phyloP scores from a whole-genome alignment of 2,888 invertebrate species.

The Entomobrya proxima region DNA sequence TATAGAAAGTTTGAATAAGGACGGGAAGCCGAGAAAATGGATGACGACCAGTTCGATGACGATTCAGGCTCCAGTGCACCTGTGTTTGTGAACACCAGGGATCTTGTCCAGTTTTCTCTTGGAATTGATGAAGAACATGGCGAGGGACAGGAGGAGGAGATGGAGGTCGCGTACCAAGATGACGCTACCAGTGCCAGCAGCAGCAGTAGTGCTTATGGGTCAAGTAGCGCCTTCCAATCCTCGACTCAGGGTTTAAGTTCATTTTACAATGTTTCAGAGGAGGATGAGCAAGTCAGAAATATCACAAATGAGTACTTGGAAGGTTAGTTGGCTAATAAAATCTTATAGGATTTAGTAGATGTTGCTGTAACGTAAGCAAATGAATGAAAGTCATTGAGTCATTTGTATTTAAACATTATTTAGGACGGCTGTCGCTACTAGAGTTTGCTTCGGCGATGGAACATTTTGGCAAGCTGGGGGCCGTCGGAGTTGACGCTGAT shows the following conservation, averaged over 20 bases:
- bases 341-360: not conserved
- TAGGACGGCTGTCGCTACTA: slow-evolving; percentile 85
- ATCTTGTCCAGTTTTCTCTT: slow-evolving; percentile 47
- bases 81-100: slow-evolving; percentile 33
- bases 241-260: slow-evolving; percentile 31
- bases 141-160: slow-evolving; percentile 23
- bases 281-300: slow-evolving; percentile 64
- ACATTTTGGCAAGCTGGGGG: slow-evolving; percentile 75
- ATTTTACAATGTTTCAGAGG: slow-evolving; percentile 45
- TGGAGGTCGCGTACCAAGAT: slow-evolving; percentile 18
- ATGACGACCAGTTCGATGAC: not conserved
- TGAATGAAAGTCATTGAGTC: too few relatives aligned
- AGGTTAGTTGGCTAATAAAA: slow-evolving; percentile 45
- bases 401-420: slow-evolving; percentile 79
- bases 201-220: not conserved
- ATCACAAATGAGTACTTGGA: slow-evolving; percentile 70
- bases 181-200: not conserved
- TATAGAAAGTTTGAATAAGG: too few relatives aligned
- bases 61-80: not conserved
- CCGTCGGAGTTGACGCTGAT: slow-evolving; percentile 24
- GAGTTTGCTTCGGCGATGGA: slow-evolving; percentile 82
- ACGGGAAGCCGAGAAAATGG: too few relatives aligned
- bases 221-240: too few relatives aligned
- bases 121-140: slow-evolving; percentile 34
- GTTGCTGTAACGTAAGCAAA: not conserved